phyloP scores from a whole-genome alignment of 2,797 vertebrate genomes.

The Sebastes cheni region DNA sequence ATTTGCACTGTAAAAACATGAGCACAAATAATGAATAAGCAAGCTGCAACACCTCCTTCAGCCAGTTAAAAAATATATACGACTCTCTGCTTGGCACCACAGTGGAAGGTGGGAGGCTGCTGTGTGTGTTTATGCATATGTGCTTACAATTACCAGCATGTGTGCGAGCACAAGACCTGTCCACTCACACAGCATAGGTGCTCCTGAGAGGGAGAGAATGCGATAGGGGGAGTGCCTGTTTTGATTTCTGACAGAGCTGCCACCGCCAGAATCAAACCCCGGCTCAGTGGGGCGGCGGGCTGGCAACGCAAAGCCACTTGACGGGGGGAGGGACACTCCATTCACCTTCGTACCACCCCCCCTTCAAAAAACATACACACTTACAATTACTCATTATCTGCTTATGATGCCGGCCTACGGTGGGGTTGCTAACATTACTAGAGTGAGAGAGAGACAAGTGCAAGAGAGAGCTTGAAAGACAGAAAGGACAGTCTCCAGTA shows the following conservation, averaged over 20 bases:
- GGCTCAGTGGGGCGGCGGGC: conserved; percentile 88
- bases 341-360: conserved; percentile 86
- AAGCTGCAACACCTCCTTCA: not conserved
- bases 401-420: conserved; percentile 89
- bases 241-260: conserved; percentile 92
- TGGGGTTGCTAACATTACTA: conserved; percentile 90
- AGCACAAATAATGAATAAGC: not conserved
- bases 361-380: conserved; percentile 90
- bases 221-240: conserved; percentile 79
- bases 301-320: conserved; percentile 83
- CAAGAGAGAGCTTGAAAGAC: not conserved
- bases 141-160: conserved; percentile 34
- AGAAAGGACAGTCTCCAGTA: conserved; percentile 86
- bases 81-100: not conserved
- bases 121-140: conserved; percentile 40
- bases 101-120: conserved; percentile 13
- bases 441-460: conserved; percentile 23
- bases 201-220: conserved; percentile 17
- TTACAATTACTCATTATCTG: conserved; percentile 96
- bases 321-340: conserved; percentile 59
- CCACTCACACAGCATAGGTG: conserved; percentile 17
- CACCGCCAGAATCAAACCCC: conserved; percentile 92
- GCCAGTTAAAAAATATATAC: not conserved
- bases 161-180: conserved; percentile 20
- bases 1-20: not conserved